A percentile compares a stretch with the other conserved stretches of the same genome.
These are phyloP conservation scores for Perithous albicinctus DNA, from an alignment of 2,888 invertebrate genomes.

Conservation along the genomic window DNA sequence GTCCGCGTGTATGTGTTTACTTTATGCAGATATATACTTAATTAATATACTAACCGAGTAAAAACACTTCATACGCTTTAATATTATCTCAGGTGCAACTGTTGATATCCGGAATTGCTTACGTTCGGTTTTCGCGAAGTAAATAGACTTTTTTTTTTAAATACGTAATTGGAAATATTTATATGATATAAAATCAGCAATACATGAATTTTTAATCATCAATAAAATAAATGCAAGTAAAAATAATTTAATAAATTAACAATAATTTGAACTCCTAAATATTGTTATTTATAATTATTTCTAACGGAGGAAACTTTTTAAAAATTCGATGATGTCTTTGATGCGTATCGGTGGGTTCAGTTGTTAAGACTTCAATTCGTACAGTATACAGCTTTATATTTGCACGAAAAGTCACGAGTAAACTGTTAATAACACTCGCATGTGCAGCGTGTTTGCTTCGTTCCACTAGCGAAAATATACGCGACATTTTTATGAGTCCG, in stretches of 20 bases:
- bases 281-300: background rate
- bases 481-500: conserved; percentile 80
- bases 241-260: too few relatives aligned
- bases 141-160: background rate
- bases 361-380: conserved; percentile 50
- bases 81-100: background rate
- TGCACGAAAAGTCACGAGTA: conserved; percentile 45
- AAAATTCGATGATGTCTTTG: background rate
- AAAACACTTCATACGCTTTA: conserved; percentile 10
- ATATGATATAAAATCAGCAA: background rate
- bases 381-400: conserved; percentile 10
- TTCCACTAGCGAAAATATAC: conserved; percentile 75
- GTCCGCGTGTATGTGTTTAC: conserved; percentile 7
- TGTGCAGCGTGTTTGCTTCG: conserved; percentile 37
- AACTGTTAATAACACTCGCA: conserved; percentile 74
- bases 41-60: background rate
- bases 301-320: background rate
- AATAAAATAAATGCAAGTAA: too few relatives aligned
- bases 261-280: background rate
- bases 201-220: too few relatives aligned
- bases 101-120: background rate
- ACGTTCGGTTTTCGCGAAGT: background rate
- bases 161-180: background rate
- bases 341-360: background rate
- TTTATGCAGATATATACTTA: background rate